phyloP scores from a whole-genome alignment of 2,888 invertebrate species.

The Phytoseiulus persimilis region DNA sequence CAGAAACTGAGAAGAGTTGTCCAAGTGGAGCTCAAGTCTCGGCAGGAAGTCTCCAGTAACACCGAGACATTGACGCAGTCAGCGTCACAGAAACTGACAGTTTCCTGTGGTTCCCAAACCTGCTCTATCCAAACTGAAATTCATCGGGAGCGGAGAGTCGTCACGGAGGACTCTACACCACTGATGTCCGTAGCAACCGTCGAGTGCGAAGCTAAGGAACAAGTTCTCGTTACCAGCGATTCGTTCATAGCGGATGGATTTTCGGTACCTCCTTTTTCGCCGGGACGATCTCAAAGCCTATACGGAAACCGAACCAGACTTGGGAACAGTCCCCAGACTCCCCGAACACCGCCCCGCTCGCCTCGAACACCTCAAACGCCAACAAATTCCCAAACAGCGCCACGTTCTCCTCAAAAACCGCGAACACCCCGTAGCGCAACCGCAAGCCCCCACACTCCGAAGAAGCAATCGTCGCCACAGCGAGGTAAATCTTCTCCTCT shows the following conservation, averaged over 20 bases:
- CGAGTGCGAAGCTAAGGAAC: background rate
- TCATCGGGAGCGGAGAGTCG: background rate
- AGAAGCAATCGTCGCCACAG: background rate
- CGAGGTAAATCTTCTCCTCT: background rate
- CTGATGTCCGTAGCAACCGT: background rate
- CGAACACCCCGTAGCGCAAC: background rate
- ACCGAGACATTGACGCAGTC: background rate
- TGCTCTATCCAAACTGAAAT: slow-evolving; percentile 12
- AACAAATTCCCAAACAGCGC: background rate
- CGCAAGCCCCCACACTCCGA: background rate
- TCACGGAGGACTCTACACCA: background rate
- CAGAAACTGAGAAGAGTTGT: background rate
- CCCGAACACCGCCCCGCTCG: background rate
- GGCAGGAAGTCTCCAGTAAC: background rate
- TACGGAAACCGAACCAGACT: background rate
- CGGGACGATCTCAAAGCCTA: background rate
- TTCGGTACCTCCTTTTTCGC: background rate
- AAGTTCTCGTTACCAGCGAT: background rate
- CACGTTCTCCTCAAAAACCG: background rate
- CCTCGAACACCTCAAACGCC: background rate
- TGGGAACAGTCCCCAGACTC: background rate
- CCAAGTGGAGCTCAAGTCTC: background rate
- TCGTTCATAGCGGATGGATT: background rate
- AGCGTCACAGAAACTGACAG: background rate
- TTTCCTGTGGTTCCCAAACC: slow-evolving; percentile 13